Conservation (phyloP, 2,113 vertebrate genomes). For the Pagrus major region DNA sequence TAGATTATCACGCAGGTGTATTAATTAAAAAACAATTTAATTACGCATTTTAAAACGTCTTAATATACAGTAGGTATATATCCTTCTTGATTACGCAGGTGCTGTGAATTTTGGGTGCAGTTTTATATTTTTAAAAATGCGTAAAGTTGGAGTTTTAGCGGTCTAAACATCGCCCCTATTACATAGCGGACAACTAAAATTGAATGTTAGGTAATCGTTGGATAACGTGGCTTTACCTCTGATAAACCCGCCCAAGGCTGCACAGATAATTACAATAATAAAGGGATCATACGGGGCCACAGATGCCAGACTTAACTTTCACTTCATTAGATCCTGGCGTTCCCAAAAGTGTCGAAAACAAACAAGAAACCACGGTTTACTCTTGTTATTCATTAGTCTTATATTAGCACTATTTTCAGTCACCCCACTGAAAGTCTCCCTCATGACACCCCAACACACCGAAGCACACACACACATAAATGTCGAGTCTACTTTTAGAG, state of each 20-base stretch:
- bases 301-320: constrained; percentile 26
- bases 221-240: not conserved
- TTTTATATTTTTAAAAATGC: not conserved
- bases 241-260: constrained; percentile 8
- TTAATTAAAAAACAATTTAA: not conserved
- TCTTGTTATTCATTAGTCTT: constrained; percentile 56
- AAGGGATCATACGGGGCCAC: constrained; percentile 29
- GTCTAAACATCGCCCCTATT: too few relatives aligned
- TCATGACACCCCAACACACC: constrained; percentile 11
- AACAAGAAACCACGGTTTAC: constrained; percentile 45
- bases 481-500: constrained; percentile 43
- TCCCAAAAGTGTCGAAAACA: constrained; percentile 59
- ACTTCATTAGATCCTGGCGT: constrained; percentile 24
- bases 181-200: not conserved
- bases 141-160: not conserved
- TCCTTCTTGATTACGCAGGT: too few relatives aligned
- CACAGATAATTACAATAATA: constrained; percentile 25
- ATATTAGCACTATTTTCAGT: constrained; percentile 56
- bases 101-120: not conserved
- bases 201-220: not conserved
- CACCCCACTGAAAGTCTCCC: constrained; percentile 32
- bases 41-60: not conserved
- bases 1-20: not conserved
- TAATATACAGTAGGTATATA: too few relatives aligned
- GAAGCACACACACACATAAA: constrained; percentile 8